Percentiles rank a stretch among this genome's conserved stretches.
phyloP scores from a whole-genome alignment of 2,888 invertebrate species.

The Zaprionus bogoriensis region DNA sequence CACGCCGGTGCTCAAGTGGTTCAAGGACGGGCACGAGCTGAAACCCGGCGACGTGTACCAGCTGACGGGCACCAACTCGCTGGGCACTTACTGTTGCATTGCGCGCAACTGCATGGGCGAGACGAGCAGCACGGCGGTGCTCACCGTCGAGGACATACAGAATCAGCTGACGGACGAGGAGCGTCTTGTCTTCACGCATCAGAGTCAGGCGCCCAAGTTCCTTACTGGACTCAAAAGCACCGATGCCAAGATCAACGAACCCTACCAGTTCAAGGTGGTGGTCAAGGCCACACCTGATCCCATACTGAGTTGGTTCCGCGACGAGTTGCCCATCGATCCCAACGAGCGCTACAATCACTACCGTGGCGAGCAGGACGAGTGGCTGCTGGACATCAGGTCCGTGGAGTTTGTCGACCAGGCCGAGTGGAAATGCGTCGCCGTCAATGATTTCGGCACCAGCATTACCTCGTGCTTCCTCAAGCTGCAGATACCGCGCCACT shows the following conservation, averaged over 20 bases:
- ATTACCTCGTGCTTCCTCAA: slow-evolving; percentile 93
- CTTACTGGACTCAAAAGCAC: slow-evolving; percentile 91
- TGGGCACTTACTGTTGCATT: slow-evolving; percentile 94
- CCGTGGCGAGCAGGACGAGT: slow-evolving; percentile 88
- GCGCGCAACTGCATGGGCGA: slow-evolving; percentile 96
- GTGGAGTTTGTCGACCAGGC: slow-evolving; percentile 93
- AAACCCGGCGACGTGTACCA: slow-evolving; percentile 97
- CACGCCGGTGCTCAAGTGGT: slow-evolving; percentile 93
- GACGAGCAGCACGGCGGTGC: slow-evolving; percentile 92
- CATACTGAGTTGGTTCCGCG: slow-evolving; percentile 92
- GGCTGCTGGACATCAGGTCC: slow-evolving; percentile 88
- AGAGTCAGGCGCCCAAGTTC: slow-evolving; percentile 93
- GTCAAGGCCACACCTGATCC: slow-evolving; percentile 92
- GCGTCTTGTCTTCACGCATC: slow-evolving; percentile 85
- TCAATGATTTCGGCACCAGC: slow-evolving; percentile 94
- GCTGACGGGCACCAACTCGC: slow-evolving; percentile 93
- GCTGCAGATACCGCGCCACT: slow-evolving; percentile 93
- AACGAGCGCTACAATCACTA: slow-evolving; percentile 87
- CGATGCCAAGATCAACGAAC: slow-evolving; percentile 92
- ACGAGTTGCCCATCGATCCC: slow-evolving; percentile 90
- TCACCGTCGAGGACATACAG: slow-evolving; percentile 95
- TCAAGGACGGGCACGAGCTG: slow-evolving; percentile 95
- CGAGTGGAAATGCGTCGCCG: slow-evolving; percentile 95
- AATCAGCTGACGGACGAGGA: slow-evolving; percentile 95
- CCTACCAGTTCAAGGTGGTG: slow-evolving; percentile 91